Conservation (phyloP, 1,140 invertebrate species). For the Drosophila littoralis region DNA sequence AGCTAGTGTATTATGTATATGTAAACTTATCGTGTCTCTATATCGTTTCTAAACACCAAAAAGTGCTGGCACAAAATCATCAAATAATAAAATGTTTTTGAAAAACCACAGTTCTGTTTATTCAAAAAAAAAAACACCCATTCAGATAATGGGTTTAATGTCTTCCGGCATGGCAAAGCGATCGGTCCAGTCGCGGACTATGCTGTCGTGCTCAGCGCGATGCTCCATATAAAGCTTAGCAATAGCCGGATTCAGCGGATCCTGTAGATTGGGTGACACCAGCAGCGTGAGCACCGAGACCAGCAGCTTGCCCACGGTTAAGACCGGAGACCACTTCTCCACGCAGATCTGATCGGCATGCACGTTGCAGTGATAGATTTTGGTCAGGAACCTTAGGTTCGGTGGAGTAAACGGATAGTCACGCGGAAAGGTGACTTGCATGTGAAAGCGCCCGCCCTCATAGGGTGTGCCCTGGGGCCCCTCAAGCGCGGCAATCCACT, state of each 20-base stretch:
- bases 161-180: not conserved
- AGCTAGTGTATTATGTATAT: slow-evolving; percentile 30
- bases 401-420: not conserved
- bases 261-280: not conserved
- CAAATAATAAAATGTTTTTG: slow-evolving; percentile 72
- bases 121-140: not conserved
- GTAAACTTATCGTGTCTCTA: slow-evolving; percentile 59
- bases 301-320: not conserved
- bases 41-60: slow-evolving; percentile 76
- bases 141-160: not conserved
- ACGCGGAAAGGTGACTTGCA: not conserved
- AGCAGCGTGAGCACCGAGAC: not conserved
- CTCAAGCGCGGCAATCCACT: not conserved
- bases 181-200: not conserved
- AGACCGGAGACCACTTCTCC: not conserved
- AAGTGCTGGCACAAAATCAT: slow-evolving; percentile 77
- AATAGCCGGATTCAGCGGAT: not conserved
- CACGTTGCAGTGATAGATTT: slow-evolving; percentile 6
- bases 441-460: not conserved
- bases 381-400: not conserved
- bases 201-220: not conserved
- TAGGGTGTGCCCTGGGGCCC: not conserved
- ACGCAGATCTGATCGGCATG: not conserved
- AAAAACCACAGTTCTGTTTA: slow-evolving; percentile 49
- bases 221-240: not conserved